These are phyloP conservation scores for Trichogramma dendrolimi DNA, from an alignment of 2,888 invertebrate genomes.

Conservation along the genomic window DNA sequence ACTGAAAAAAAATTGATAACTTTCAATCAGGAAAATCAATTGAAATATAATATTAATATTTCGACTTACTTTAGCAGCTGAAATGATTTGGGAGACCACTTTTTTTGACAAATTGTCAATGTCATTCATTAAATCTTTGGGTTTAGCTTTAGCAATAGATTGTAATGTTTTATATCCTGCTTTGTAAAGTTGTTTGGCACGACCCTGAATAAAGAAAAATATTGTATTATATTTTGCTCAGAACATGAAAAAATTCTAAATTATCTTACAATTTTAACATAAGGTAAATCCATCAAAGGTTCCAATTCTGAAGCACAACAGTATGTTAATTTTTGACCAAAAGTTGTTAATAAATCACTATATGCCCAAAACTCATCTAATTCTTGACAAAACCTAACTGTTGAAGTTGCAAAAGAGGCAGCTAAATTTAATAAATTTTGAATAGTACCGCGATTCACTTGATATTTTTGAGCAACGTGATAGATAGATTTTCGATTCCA, in stretches of 20 bases:
- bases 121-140: constrained; percentile 59
- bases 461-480: constrained; percentile 66
- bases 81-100: constrained; percentile 75
- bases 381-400: constrained; percentile 74
- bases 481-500: constrained; percentile 67
- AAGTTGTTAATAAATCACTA: constrained; percentile 67
- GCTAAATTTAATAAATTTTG: constrained; percentile 72
- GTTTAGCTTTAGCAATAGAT: constrained; percentile 70
- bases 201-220: constrained; percentile 56
- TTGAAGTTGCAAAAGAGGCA: constrained; percentile 69
- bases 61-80: constrained; percentile 73
- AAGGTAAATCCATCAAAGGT: constrained; percentile 82
- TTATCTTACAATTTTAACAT: constrained; percentile 70
- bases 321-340: constrained; percentile 71
- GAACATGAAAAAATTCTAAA: constrained; percentile 1
- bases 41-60: constrained; percentile 11
- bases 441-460: constrained; percentile 72
- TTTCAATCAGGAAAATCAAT: constrained; percentile 1
- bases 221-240: neutral
- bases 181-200: constrained; percentile 77
- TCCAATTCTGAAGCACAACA: constrained; percentile 78
- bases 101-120: constrained; percentile 71
- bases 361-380: constrained; percentile 80
- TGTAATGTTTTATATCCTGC: constrained; percentile 78
- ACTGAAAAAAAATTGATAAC: constrained; percentile 55